Conservation (phyloP, 2,113 vertebrate genomes). For the Genyomyrus donnyi region DNA sequence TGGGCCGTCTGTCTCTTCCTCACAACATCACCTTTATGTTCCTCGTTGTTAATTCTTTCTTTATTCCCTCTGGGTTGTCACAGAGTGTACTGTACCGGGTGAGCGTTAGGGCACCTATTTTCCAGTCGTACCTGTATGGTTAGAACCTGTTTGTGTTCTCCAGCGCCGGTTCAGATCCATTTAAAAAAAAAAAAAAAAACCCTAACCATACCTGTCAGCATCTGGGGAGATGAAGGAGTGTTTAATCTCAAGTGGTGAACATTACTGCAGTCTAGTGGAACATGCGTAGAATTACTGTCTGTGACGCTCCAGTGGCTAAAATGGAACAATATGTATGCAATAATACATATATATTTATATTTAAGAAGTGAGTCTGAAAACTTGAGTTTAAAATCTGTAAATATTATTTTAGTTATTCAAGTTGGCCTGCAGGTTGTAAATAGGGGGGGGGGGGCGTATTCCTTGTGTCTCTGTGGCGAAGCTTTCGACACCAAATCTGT, state of each 20-base stretch:
- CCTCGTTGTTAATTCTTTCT: slow-evolving; percentile 30
- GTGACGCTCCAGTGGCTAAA: slow-evolving; percentile 32
- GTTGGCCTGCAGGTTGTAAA: slow-evolving; percentile 36
- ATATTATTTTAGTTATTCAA: slow-evolving; percentile 60
- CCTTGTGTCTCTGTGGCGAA: slow-evolving; percentile 37
- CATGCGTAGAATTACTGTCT: slow-evolving; percentile 33
- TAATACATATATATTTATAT: slow-evolving; percentile 57
- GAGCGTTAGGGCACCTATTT: slow-evolving; percentile 31
- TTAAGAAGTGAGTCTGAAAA: slow-evolving; percentile 42
- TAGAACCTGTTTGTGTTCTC: slow-evolving; percentile 33
- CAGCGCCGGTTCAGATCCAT: slow-evolving; percentile 25
- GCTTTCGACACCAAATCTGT: slow-evolving; percentile 37
- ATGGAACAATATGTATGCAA: slow-evolving; percentile 45
- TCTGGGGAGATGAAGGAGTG: slow-evolving; percentile 33
- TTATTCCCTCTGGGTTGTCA: neutral
- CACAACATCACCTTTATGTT: slow-evolving; percentile 21
- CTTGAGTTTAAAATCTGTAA: slow-evolving; percentile 53
- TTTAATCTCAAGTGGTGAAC: slow-evolving; percentile 28
- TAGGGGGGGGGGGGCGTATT: slow-evolving; percentile 35
- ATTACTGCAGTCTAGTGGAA: slow-evolving; percentile 28
- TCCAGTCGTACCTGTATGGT: slow-evolving; percentile 23
- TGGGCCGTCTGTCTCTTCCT: slow-evolving; percentile 34
- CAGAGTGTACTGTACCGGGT: slow-evolving; percentile 39
- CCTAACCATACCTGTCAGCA: slow-evolving; percentile 34
- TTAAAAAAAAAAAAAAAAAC: slow-evolving; percentile 22